Percentiles rank a stretch among this genome's conserved stretches.
Conservation (phyloP, 2,113 vertebrate species). For the Callocephalon fimbriatum region DNA sequence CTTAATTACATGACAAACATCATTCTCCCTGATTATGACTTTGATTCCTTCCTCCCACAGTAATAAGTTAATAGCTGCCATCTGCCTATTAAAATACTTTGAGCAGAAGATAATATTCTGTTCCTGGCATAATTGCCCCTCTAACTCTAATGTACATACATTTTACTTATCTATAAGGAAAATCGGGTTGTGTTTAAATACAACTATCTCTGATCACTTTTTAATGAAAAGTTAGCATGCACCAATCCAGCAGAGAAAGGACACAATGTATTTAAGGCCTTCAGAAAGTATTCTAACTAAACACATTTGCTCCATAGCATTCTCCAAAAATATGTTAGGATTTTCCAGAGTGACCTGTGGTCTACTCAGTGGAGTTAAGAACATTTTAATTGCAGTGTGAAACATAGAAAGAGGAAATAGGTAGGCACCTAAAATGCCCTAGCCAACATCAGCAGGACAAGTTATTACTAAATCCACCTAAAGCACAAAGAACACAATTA, state of each 20-base stretch:
- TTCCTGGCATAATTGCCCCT: slow-evolving; percentile 45
- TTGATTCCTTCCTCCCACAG: slow-evolving; percentile 59
- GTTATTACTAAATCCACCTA: background rate
- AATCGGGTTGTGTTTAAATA: slow-evolving; percentile 38
- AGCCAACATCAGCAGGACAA: background rate
- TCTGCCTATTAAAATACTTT: slow-evolving; percentile 55
- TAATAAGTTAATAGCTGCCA: slow-evolving; percentile 57
- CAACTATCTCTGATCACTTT: background rate
- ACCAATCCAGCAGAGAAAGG: background rate
- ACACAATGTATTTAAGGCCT: background rate
- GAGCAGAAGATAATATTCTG: slow-evolving; percentile 50
- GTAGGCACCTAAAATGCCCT: background rate
- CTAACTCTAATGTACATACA: slow-evolving; percentile 3
- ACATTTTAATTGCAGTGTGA: background rate
- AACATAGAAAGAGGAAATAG: background rate
- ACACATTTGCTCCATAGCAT: background rate
- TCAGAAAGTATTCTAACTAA: background rate
- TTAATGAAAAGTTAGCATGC: background rate
- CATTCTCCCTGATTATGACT: slow-evolving; percentile 29
- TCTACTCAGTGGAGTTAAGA: background rate
- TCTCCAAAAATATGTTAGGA: background rate
- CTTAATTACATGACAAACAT: slow-evolving; percentile 32
- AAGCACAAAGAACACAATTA: background rate
- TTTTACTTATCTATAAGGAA: background rate
- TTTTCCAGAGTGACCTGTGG: background rate